Conservation (phyloP, 2,113 vertebrate genomes). For the Siphamia tubifer region DNA sequence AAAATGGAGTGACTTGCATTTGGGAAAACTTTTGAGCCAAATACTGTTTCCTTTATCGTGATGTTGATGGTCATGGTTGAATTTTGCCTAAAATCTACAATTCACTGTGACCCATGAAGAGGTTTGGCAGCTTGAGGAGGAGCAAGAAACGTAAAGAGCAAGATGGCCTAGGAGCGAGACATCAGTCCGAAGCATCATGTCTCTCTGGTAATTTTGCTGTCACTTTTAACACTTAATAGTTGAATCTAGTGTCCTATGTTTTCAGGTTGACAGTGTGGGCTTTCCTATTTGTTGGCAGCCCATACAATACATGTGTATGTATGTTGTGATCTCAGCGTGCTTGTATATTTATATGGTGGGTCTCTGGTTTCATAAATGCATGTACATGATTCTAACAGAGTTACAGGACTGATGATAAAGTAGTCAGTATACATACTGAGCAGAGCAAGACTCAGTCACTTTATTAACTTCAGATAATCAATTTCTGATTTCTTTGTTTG, state of each 20-base stretch:
- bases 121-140: slow-evolving; percentile 91
- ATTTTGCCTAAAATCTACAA: slow-evolving; percentile 36
- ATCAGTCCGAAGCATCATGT: slow-evolving; percentile 84
- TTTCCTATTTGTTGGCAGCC: not conserved
- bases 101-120: slow-evolving; percentile 87
- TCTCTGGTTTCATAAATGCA: slow-evolving; percentile 49
- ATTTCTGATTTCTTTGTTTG: too few species aligned
- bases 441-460: not conserved
- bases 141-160: slow-evolving; percentile 86
- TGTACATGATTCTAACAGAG: slow-evolving; percentile 12
- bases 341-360: not conserved
- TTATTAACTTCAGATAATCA: not conserved
- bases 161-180: slow-evolving; percentile 77
- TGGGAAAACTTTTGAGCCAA: not conserved
- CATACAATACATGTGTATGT: not conserved
- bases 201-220: slow-evolving; percentile 63
- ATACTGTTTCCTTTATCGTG: slow-evolving; percentile 2
- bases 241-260: not conserved
- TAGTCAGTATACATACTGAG: slow-evolving; percentile 2
- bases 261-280: too few species aligned
- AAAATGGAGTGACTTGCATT: slow-evolving; percentile 14
- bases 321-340: not conserved
- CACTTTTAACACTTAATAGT: not conserved
- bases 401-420: slow-evolving; percentile 1
- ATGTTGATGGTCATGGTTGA: slow-evolving; percentile 62